Evolutionary conservation across 1,140 invertebrate genomes (phyloP), one percentile per base, ranked within the genome.

Genomic region (Pomacea maculata): DNA sequence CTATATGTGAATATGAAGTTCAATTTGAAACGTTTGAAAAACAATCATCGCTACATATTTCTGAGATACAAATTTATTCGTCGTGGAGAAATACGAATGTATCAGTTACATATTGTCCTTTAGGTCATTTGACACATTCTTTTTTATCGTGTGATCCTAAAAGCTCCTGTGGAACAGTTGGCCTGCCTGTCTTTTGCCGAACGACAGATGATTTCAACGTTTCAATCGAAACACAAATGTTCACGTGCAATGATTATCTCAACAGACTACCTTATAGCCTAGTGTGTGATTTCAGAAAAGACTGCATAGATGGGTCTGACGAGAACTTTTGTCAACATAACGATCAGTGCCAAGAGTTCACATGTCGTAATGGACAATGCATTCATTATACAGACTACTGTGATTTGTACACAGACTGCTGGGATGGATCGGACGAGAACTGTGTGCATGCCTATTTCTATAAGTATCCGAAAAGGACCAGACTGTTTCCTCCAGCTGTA

Each of bases 111-210:
- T 9, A 67, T 34, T 78, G 75, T n/a, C 64, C 29, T 10, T 34
- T n/a, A 45, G 75, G 75, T 17, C 75, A 78, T 19, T 19, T 68
- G 11, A 68, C 64, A 3, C 75, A 68, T 78, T 29, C 6, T 8
- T 78, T 67, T 52, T 54, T 78, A 21, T 78, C 64, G 10, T 78
- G 75, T 54, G 75, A 78, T 54, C 29, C 29, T n/a, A 65, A 61
- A 78, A 78, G 75, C 45, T 52, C 25, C 17, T 78, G 75, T 68
- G 15, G 6, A 76, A 2, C 55, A 5, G 45, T 17, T 61, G 64
- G 52, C 0, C 6, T 0, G 2, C 34, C 34, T 45, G 34, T 45
- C 34, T 6, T 45, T 4, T 45, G 34, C 34, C 34, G 34, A 45
- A 45, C 34, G 2, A 45, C 34, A 45, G 34, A 6, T 45, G 34